These are phyloP conservation scores for Xylota sylvarum DNA, from an alignment of 2,888 invertebrate species.

Conservation along the genomic window DNA sequence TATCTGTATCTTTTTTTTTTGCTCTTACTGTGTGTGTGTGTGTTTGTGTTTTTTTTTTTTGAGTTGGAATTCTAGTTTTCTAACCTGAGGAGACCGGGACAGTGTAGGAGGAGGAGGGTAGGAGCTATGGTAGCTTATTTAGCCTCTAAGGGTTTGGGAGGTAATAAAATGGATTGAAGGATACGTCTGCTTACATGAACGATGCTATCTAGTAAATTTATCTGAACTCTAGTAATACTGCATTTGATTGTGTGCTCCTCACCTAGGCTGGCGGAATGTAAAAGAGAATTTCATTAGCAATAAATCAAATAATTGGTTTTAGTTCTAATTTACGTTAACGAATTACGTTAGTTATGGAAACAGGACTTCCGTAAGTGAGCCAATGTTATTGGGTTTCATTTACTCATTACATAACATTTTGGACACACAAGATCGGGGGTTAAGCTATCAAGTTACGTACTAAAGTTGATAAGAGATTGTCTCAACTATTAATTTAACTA, in stretches of 20 bases:
- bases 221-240: conserved; percentile 47
- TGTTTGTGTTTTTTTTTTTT: conserved; percentile 23
- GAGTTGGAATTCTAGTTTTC: conserved; percentile 50
- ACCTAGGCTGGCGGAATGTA: conserved; percentile 30
- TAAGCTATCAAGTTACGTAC: conserved; percentile 8
- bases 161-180: conserved; percentile 74
- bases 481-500: conserved; percentile 10
- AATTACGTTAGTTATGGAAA: conserved; percentile 36
- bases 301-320: conserved; percentile 75
- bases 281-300: conserved; percentile 68
- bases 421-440: background rate
- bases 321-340: conserved; percentile 65
- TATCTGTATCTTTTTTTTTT: conserved; percentile 54
- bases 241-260: conserved; percentile 26
- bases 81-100: background rate
- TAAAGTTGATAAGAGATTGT: conserved; percentile 1
- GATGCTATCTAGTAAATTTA: conserved; percentile 64
- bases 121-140: conserved; percentile 12
- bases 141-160: conserved; percentile 52
- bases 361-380: background rate
- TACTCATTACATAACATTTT: background rate
- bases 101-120: no score
- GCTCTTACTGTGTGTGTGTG: background rate
- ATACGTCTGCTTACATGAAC: conserved; percentile 58
- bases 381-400: conserved; percentile 24